phyloP scores from a whole-genome alignment of 2,797 vertebrate genomes.

The Limosa lapponica region DNA sequence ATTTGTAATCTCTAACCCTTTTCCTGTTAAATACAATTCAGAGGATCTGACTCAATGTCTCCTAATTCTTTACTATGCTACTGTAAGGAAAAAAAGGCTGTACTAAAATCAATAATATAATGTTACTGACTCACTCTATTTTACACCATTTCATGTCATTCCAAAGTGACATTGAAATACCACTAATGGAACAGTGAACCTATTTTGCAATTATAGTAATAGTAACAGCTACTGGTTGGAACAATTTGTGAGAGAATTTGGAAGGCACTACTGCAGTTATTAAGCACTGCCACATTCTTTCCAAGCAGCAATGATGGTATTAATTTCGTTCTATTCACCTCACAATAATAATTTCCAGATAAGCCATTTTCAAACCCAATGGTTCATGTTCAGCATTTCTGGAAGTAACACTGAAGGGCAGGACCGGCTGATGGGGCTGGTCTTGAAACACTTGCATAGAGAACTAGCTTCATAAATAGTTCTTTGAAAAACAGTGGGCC shows the following conservation, averaged over 20 bases:
- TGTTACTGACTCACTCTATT: slow-evolving; percentile 8
- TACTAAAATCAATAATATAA: slow-evolving; percentile 27
- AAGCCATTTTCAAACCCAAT: neutral
- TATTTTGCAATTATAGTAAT: slow-evolving; percentile 33
- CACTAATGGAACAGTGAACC: slow-evolving; percentile 14
- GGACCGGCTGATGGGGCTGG: neutral
- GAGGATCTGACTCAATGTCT: neutral
- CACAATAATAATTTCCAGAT: slow-evolving; percentile 27
- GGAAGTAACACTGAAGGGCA: neutral
- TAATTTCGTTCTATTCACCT: slow-evolving; percentile 33
- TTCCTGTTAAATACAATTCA: neutral
- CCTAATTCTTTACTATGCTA: slow-evolving; percentile 17
- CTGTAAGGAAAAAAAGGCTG: neutral
- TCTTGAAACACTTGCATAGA: neutral
- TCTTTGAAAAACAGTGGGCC: neutral
- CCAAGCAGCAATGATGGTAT: slow-evolving; percentile 12
- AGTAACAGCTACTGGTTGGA: slow-evolving; percentile 37
- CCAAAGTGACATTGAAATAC: slow-evolving; percentile 48
- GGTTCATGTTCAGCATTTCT: neutral
- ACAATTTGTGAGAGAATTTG: slow-evolving; percentile 36
- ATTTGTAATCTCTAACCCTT: neutral
- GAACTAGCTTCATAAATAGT: neutral
- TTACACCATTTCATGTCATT: neutral
- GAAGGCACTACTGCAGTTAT: slow-evolving; percentile 18
- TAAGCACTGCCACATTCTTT: slow-evolving; percentile 47